Evolutionary conservation across 1,140 invertebrate species (phyloP).

Genomic region (Holcopasites calliopsidis): DNA sequence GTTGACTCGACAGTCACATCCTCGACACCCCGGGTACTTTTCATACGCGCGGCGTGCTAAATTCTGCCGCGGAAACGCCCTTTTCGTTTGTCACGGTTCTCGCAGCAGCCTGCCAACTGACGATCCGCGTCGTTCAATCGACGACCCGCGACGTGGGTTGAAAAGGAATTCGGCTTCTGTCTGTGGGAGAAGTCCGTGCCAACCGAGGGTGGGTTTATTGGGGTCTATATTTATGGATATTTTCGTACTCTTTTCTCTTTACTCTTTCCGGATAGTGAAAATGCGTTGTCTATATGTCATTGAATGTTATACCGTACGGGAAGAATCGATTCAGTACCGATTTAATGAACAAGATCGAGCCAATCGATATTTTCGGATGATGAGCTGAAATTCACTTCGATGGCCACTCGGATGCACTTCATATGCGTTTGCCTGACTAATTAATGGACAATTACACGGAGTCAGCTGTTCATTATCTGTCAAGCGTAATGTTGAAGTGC

Average conservation of each 20-base stretch:
- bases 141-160: neutral
- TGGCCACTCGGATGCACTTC: neutral
- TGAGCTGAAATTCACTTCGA: neutral
- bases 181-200: neutral
- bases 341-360: neutral
- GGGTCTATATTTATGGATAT: neutral
- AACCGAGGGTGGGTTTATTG: neutral
- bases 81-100: conserved; percentile 9
- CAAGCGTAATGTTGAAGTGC: neutral
- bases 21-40: neutral
- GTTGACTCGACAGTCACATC: conserved; percentile 12
- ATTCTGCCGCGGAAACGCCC: neutral
- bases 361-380: neutral
- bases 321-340: neutral
- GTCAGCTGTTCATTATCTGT: conserved; percentile 5
- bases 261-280: too few relatives aligned
- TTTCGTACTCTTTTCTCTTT: too few relatives aligned
- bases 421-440: neutral
- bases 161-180: neutral
- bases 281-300: too few relatives aligned
- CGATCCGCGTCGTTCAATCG: neutral
- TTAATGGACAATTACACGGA: neutral
- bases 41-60: conserved; percentile 6
- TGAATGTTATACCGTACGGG: too few relatives aligned
- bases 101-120: neutral